Conservation (phyloP, 2,888 invertebrate genomes). For the Fabriciana adippe region DNA sequence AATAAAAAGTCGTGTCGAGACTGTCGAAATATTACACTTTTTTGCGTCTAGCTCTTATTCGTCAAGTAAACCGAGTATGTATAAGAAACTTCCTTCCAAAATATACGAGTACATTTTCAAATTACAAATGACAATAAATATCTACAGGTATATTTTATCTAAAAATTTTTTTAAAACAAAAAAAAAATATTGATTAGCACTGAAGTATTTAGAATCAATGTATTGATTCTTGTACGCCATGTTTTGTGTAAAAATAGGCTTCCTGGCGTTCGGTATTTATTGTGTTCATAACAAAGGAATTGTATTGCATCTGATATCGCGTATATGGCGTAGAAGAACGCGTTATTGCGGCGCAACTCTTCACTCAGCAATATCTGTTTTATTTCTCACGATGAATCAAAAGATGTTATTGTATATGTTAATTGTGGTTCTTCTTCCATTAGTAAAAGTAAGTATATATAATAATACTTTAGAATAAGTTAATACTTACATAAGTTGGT, state of each 20-base stretch:
- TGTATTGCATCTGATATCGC: slow-evolving; percentile 14
- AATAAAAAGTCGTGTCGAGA: too few species aligned
- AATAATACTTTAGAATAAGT: too few species aligned
- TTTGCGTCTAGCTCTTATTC: too few species aligned
- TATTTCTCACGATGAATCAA: slow-evolving; percentile 25
- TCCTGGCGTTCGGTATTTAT: slow-evolving; percentile 30
- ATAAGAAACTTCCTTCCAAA: too few species aligned
- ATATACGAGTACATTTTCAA: too few species aligned
- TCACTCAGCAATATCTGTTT: neutral
- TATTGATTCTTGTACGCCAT: neutral
- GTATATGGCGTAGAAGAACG: slow-evolving; percentile 3
- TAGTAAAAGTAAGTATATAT: slow-evolving; percentile 29
- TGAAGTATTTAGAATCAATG: too few species aligned
- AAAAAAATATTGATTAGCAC: too few species aligned
- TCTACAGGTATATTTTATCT: too few species aligned
- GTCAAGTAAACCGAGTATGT: too few species aligned
- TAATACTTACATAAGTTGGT: neutral
- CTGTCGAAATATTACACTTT: too few species aligned
- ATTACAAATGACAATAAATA: too few species aligned
- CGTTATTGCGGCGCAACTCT: neutral
- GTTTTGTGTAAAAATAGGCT: slow-evolving; percentile 20
- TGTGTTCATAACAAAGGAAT: slow-evolving; percentile 34
- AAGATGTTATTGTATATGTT: slow-evolving; percentile 23
- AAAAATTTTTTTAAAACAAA: too few species aligned
- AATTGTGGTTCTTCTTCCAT: slow-evolving; percentile 19